A percentile compares a stretch with the other conserved stretches of the same genome.
Conservation (phyloP, 2,888 invertebrate genomes). For the Cheiracanthium punctorium region DNA sequence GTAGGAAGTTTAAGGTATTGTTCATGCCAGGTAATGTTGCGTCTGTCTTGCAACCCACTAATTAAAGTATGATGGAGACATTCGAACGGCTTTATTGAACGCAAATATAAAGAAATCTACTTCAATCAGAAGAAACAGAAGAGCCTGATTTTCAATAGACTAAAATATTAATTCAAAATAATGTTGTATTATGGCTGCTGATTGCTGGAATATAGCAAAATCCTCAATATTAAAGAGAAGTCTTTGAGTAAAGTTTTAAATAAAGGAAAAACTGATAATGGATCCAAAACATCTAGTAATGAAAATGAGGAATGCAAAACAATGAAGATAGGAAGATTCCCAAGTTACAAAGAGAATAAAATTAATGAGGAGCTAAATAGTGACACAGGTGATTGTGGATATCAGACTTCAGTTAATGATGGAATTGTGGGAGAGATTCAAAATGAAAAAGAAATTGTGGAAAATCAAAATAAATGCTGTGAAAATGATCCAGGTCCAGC, state of each 20-base stretch:
- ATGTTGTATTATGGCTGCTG: constrained; percentile 10
- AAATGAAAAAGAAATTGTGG: background rate
- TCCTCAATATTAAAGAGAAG: constrained; percentile 28
- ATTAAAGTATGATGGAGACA: constrained; percentile 58
- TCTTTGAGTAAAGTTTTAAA: constrained; percentile 25
- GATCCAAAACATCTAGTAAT: background rate
- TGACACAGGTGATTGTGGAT: background rate
- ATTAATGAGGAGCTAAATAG: background rate
- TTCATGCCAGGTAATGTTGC: constrained; percentile 62
- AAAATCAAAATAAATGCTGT: background rate
- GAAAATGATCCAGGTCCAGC: background rate
- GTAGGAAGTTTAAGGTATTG: constrained; percentile 57
- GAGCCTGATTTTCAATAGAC: background rate
- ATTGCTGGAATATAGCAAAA: constrained; percentile 25
- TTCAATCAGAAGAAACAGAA: constrained; percentile 12
- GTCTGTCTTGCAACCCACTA: constrained; percentile 60
- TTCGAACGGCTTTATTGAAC: constrained; percentile 49
- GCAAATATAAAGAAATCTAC: constrained; percentile 13
- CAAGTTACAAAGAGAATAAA: background rate
- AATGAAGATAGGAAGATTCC: constrained; percentile 4
- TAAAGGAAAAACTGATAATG: background rate
- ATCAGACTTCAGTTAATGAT: constrained; percentile 7
- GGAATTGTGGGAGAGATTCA: constrained; percentile 1
- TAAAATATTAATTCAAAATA: constrained; percentile 1
- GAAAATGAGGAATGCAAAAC: constrained; percentile 14